Evolutionary conservation across 92 coral and sea anemone species (phyloP).

Genomic region (Parazoanthus swiftii): DNA sequence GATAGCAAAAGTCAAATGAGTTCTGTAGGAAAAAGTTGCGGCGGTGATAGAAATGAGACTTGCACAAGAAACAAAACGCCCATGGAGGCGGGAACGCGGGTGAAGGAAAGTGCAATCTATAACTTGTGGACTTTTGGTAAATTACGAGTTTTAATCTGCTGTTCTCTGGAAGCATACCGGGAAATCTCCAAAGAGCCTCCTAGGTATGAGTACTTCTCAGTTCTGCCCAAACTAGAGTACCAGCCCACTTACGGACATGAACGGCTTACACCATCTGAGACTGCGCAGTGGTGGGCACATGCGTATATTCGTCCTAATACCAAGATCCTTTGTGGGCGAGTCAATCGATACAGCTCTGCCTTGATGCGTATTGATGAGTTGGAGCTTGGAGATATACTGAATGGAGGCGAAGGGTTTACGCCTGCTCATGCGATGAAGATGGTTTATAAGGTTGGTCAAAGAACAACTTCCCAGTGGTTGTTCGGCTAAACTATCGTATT

Average conservation of each 20-base stretch:
- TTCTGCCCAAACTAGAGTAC: constrained; percentile 86
- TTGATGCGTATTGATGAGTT: constrained; percentile 76
- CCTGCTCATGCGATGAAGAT: constrained; percentile 84
- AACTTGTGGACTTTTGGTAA: constrained; percentile 90
- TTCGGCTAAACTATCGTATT: neutral
- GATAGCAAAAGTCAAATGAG: neutral
- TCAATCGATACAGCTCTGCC: constrained; percentile 59
- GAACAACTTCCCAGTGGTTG: neutral
- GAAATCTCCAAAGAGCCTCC: constrained; percentile 48
- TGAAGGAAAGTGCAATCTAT: constrained; percentile 56
- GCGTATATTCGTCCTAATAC: constrained; percentile 77
- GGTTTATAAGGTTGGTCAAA: constrained; percentile 50
- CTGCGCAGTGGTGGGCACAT: constrained; percentile 73
- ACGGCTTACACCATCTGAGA: constrained; percentile 66
- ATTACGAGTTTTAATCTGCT: constrained; percentile 67
- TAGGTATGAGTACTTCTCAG: constrained; percentile 56
- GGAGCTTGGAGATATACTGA: constrained; percentile 57
- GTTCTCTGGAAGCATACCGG: constrained; percentile 66
- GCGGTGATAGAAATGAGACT: neutral
- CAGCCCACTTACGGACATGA: constrained; percentile 75
- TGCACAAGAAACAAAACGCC: neutral
- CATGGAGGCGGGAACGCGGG: neutral
- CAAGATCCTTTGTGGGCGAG: constrained; percentile 69
- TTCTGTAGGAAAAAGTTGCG: neutral
- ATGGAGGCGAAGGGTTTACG: constrained; percentile 62